phyloP scores from a whole-genome alignment of 37 sponge, comb jelly and placozoan genomes.

The Halisarca cf. caerulea region DNA sequence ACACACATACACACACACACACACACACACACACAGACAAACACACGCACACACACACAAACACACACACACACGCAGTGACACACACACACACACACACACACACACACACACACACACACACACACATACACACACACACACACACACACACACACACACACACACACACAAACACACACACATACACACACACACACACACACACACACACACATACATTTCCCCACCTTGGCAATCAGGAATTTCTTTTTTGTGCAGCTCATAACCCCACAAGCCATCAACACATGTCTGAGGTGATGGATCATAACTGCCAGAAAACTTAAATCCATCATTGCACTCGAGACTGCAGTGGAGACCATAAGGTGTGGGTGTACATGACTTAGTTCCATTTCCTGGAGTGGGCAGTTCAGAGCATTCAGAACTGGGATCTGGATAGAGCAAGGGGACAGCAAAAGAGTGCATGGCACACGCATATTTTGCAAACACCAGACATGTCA shows the following conservation, averaged over 20 bases:
- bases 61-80: no score
- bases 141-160: no score
- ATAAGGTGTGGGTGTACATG: neutral
- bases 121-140: no score
- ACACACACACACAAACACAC: no score
- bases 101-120: no score
- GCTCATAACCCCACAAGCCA: conserved; percentile 18
- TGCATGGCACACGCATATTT: no score
- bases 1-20: no score
- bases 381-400: neutral
- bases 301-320: neutral
- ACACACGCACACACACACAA: no score
- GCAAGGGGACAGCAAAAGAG: neutral
- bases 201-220: no score
- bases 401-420: neutral
- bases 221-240: conserved; percentile 11
- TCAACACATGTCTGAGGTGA: conserved; percentile 19
- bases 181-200: no score
- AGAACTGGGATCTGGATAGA: conserved; percentile 17
- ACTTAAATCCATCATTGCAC: neutral
- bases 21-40: no score
- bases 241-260: neutral
- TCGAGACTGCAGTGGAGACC: neutral
- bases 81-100: no score
- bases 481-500: neutral